These are phyloP conservation scores for Esox lucius DNA, from an alignment of 2,797 vertebrate species.

Conservation along the genomic window DNA sequence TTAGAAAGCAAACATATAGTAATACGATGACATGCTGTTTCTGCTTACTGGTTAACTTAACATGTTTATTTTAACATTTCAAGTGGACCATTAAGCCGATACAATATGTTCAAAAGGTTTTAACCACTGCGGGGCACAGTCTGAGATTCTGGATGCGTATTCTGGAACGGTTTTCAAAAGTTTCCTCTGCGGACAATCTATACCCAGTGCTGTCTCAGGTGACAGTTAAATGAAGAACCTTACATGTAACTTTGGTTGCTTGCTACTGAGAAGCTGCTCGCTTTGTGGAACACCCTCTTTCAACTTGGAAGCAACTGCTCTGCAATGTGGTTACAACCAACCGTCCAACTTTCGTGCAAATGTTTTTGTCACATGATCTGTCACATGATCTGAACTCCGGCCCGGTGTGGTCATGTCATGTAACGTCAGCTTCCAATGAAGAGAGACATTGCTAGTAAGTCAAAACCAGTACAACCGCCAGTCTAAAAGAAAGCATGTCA, in stretches of 20 bases:
- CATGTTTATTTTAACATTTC: no score
- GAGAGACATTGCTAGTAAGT: conserved; percentile 59
- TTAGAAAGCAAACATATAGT: not conserved
- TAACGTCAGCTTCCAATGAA: conserved; percentile 42
- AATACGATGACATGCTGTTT: not conserved
- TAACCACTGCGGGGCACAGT: not conserved
- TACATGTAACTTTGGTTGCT: no score
- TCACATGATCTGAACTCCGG: no score
- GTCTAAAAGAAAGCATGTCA: conserved; percentile 50
- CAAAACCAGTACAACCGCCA: conserved; percentile 55
- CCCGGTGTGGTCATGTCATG: no score
- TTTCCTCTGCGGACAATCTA: conserved; percentile 52
- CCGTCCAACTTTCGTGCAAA: no score
- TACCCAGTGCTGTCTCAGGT: conserved; percentile 52
- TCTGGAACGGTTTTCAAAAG: conserved; percentile 33
- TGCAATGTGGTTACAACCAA: no score
- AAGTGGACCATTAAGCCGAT: no score
- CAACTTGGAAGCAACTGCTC: no score
- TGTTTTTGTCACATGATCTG: no score
- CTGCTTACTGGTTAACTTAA: not conserved
- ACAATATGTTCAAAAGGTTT: not conserved
- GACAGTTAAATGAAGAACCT: no score
- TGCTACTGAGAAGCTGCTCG: no score
- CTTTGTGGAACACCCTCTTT: no score
- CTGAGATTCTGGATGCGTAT: conserved; percentile 13